Base-by-base conservation (phyloP, 2,113 vertebrate genomes). In the Pyrgilauda ruficollis region DNA sequence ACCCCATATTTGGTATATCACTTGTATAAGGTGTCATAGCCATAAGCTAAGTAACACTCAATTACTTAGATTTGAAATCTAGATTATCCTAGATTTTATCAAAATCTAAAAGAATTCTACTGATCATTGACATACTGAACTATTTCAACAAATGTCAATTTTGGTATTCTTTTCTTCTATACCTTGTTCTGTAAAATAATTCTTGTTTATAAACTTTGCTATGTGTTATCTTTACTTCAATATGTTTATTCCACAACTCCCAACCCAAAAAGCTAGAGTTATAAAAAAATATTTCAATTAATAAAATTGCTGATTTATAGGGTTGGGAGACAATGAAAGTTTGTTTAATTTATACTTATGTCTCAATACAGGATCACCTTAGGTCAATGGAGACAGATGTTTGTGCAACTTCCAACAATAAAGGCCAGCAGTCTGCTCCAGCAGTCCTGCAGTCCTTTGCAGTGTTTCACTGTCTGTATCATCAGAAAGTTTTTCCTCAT, bases 311-410 rank as follows among this genome's bases (percentile, higher is more conserved):
- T 73, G 37, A 43, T 37, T 81, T 78, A n/a, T 5, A 68, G 13
- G 9, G 5, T 47, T 85, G 39, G 46, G 17, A 17, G 3, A 84
- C 72, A 81, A 39, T 70, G n/a, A 11, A 70, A 70, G 28, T 80
- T 93, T 56, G 53, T 86, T 80, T 80, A 79, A 66, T 89, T 79
- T 85, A 23, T 76, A 28, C 39, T 81, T 78, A 61, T 79, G 69
- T 23, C 44, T 82, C 58, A 47, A 4, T 75, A 64, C 21, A 61
- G 27, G 82, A 87, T 91, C 93, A 78, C 68, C 58, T 93, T 31
- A 91, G 87, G 78, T 93, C 90, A 56, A 79, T 6, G 9, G 58
- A 91, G 58, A 64, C 81, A 94, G 92, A 91, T 94, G 78, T 96
- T 96, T 91, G 66, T 72, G 26, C 33, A 85, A n/a, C 37, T 94